Base-by-base conservation (phyloP, 2,797 vertebrate genomes). In the Eutrigla gurnardus region DNA sequence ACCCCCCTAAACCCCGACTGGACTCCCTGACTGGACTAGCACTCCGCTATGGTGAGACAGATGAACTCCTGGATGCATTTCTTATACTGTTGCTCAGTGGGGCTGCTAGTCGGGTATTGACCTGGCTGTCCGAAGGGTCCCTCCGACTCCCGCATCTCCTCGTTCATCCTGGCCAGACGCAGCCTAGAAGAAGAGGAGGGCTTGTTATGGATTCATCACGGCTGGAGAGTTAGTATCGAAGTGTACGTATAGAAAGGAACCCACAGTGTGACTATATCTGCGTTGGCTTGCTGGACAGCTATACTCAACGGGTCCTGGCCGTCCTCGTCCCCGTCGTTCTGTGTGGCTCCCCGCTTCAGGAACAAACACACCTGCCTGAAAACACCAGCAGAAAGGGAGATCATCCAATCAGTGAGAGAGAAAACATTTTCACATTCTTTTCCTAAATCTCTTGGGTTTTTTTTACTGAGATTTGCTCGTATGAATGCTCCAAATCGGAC, bases 61-160 rank as follows among this genome's bases (percentile, higher is more conserved):
- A 99, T 99, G 93, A 99, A 99, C 92, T 99, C 97, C 95, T 99
- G 97, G 90, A 99, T 98, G 94, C 97, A 99, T 84, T 94, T 96
- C 91, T 95, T 96, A 94, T 97, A 99, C 95, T 99, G 98, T 80
- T 96, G 97, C 89, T 99, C 98, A 3, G 97, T 99, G 71, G 97
- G 97, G 91, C 98, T 98, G 95, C 95, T 96, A 92, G 90, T 95
- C 47, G 95, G 94, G 85, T 98, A 96, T 92, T 97, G 95, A 93
- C 96, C 97, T 91, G 96, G 96, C 74, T 97, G 97, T 72, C 97
- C 96, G 0, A 97, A 94, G 0, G 96, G 94, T 0, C 97, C 97
- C 88, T 99, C 98, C 0, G 97, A 96, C 90, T 98, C 98, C 2
- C 98, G 92, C 98, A 99, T 99, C 88, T 99, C 98, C 89, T 99